phyloP scores from a whole-genome alignment of 1,140 invertebrate genomes.

The Protaetia brevitarsis region DNA sequence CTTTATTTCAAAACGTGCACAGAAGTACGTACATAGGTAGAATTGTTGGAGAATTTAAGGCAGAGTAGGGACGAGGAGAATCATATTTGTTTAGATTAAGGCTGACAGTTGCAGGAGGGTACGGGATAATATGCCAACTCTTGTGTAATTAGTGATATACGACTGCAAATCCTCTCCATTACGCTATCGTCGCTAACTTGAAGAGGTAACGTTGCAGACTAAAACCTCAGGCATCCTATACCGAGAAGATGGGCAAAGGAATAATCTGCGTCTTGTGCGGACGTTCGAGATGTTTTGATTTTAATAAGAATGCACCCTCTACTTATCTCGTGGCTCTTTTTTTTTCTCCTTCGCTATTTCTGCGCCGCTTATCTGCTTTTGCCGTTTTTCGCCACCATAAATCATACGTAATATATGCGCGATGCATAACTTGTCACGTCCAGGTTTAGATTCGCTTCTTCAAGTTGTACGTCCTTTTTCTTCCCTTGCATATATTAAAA shows the following conservation, averaged over 20 bases:
- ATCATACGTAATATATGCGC: constrained; percentile 7
- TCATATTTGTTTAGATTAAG: constrained; percentile 16
- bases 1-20: constrained; percentile 2
- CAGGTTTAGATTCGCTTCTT: constrained; percentile 13
- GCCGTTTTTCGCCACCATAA: constrained; percentile 7
- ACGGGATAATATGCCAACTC: constrained; percentile 3
- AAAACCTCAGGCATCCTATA: neutral
- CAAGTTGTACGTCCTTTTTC: neutral
- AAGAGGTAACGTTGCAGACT: neutral
- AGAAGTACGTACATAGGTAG: neutral
- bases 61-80: constrained; percentile 4
- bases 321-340: neutral
- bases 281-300: neutral
- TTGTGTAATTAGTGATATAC: constrained; percentile 11
- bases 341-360: neutral
- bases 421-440: constrained; percentile 5
- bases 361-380: neutral
- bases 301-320: neutral
- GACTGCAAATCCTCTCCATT: neutral
- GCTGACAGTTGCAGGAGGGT: constrained; percentile 13
- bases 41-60: constrained; percentile 13
- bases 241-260: neutral
- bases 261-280: neutral
- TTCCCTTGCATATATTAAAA: constrained; percentile 6
- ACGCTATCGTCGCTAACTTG: constrained; percentile 1